Base-by-base conservation (phyloP, 2,888 invertebrate species). In the Xanthorhoe spadicearia region DNA sequence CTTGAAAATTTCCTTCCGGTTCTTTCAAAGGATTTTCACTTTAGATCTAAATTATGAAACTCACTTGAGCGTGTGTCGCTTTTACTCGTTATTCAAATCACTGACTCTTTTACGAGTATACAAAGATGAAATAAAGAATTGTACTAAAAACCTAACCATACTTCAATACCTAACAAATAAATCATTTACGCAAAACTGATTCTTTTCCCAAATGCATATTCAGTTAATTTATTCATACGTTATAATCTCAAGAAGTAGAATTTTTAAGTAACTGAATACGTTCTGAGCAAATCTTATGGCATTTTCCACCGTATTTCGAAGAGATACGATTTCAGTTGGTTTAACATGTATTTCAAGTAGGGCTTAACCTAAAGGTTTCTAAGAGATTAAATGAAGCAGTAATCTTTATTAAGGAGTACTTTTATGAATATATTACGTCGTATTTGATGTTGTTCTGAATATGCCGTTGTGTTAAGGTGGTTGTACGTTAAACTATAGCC, bases 341-440 rank as follows among this genome's bases (percentile, higher is more conserved):
- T 32, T 53, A 7, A 32, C 32, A 43, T 38, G 65, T 57, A 23
- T 61, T 65, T 48, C 52, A 53, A 66, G 49, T 57, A 43, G 43
- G 53, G 58, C 38, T 66, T 61, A 61, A 61, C 61, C 61, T 57
- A 48, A 54, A 50, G 61, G 58, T 59, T 66, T 66, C 61, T 51
- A 55, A 43, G 38, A 66, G 66, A 66, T 66, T 59, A 66, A 56
- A 63, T 55, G 62, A 51, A 59, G 51, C 59, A 50, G 54, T 19
- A 59, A 63, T 55, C 62, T 62, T 51, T 66, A 59, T 51, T 35
- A 59, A 55, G 51, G 17, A 53, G 53, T 49, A 49, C 52, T 65
- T 57, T 35, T 43, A 23, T 46, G 48, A 58, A 63, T 52, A 52
- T 52, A 52, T 53, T 57, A 63, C 35, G 17, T 50, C 17, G 50